phyloP scores from a whole-genome alignment of 2,797 vertebrate species.

The Artibeus jamaicensis region DNA sequence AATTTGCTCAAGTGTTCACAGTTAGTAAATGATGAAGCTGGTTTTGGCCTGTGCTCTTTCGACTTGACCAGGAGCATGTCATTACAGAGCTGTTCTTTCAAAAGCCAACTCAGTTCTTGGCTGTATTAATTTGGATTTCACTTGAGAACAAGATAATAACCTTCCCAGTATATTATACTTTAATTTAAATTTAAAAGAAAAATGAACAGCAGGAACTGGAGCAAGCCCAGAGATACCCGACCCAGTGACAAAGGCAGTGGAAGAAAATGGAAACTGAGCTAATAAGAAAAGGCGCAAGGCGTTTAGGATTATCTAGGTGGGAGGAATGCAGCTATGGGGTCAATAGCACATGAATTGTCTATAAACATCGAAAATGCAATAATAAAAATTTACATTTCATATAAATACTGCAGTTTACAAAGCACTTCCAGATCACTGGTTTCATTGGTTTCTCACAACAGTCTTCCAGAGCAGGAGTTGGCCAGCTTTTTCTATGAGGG shows the following conservation, averaged over 20 bases:
- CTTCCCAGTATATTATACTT: background rate
- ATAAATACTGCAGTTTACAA: conserved; percentile 20
- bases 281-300: background rate
- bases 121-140: conserved; percentile 52
- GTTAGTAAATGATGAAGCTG: conserved; percentile 15
- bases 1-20: background rate
- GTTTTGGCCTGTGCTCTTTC: background rate
- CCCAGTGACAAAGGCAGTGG: background rate
- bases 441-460: conserved; percentile 1
- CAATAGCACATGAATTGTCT: background rate
- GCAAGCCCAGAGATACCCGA: conserved; percentile 41
- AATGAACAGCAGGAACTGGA: conserved; percentile 51
- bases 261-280: background rate
- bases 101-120: conserved; percentile 37
- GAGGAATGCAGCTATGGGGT: background rate
- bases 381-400: conserved; percentile 41
- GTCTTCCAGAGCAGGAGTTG: background rate
- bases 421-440: conserved; percentile 7
- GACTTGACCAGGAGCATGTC: conserved; percentile 28
- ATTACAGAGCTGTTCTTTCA: conserved; percentile 33
- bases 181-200: conserved; percentile 62
- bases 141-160: conserved; percentile 54
- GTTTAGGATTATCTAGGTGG: background rate
- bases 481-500: background rate
- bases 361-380: conserved; percentile 11